Evolutionary conservation across 2,797 vertebrate species (phyloP).

Genomic region (Myotis pilosus): DNA sequence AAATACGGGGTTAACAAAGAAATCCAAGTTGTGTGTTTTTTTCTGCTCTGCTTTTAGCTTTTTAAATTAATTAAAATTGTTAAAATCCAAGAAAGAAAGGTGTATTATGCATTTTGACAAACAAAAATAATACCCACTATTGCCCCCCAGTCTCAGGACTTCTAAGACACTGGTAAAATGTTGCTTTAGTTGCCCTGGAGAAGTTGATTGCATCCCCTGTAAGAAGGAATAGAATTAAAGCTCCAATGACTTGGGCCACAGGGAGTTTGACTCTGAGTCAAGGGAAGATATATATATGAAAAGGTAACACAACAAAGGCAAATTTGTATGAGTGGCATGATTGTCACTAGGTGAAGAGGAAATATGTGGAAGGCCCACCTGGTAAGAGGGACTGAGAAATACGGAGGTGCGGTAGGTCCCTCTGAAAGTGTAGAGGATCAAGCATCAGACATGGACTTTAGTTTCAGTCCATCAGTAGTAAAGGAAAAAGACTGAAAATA

Average conservation of each 20-base stretch:
- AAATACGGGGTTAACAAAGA: background rate
- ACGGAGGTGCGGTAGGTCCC: accelerated
- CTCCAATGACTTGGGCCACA: background rate
- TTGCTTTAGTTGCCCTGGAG: background rate
- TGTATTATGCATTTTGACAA: background rate
- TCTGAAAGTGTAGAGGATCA: background rate
- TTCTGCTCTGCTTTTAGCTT: background rate
- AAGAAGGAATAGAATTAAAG: background rate
- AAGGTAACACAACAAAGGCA: background rate
- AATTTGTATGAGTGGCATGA: background rate
- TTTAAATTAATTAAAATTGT: background rate
- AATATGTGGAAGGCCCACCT: background rate
- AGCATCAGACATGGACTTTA: background rate
- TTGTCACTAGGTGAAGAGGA: background rate
- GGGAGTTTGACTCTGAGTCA: background rate
- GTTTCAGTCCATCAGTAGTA: background rate
- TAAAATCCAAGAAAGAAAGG: background rate
- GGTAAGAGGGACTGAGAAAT: background rate
- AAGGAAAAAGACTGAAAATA: background rate
- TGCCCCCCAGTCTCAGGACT: background rate
- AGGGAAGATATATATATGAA: background rate
- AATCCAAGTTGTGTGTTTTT: background rate
- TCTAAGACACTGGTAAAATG: background rate
- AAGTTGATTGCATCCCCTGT: background rate
- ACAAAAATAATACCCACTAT: background rate